Evolutionary conservation across 2,113 vertebrate genomes (phyloP).

Genomic region (Prietella phreatophila): DNA sequence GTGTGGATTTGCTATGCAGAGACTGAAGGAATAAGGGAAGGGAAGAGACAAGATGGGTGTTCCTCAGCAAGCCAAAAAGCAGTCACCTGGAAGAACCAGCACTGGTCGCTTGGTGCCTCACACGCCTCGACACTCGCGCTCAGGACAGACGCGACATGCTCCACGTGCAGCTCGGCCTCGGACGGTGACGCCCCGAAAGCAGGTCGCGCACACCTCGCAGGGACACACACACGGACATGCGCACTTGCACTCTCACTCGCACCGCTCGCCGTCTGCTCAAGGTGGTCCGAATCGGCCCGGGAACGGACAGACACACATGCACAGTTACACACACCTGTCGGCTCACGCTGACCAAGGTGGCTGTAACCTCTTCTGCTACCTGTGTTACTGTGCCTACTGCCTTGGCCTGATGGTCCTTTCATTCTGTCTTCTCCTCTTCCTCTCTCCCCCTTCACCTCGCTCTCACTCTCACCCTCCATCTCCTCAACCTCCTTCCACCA

Average conservation of each 20-base stretch:
- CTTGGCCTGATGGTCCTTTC: constrained; percentile 80
- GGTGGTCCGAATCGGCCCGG: constrained; percentile 46
- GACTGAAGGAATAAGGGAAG: constrained; percentile 50
- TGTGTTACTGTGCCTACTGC: constrained; percentile 77
- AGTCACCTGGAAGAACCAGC: constrained; percentile 56
- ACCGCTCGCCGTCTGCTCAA: constrained; percentile 53
- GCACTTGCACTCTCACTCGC: constrained; percentile 53
- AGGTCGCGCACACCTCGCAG: constrained; percentile 53
- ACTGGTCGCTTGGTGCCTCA: constrained; percentile 53
- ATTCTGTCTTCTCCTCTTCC: constrained; percentile 82
- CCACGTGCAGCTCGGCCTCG: constrained; percentile 53
- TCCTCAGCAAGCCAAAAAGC: constrained; percentile 65
- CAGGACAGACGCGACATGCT: constrained; percentile 41
- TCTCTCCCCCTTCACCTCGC: constrained; percentile 64
- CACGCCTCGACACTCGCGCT: constrained; percentile 45
- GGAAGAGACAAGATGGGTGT: constrained; percentile 65
- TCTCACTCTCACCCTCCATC: constrained; percentile 53
- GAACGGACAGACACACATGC: constrained; percentile 44
- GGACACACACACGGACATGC: constrained; percentile 42
- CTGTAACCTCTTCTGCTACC: constrained; percentile 75
- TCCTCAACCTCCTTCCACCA: constrained; percentile 35
- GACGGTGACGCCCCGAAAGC: constrained; percentile 56
- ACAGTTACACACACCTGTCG: constrained; percentile 48
- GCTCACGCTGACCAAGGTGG: constrained; percentile 65
- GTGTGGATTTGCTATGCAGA: constrained; percentile 14